Percentiles rank a stretch among this genome's conserved stretches.
Conservation (phyloP, 1,140 invertebrate genomes). For the Hyposmocoma kahamanoa region DNA sequence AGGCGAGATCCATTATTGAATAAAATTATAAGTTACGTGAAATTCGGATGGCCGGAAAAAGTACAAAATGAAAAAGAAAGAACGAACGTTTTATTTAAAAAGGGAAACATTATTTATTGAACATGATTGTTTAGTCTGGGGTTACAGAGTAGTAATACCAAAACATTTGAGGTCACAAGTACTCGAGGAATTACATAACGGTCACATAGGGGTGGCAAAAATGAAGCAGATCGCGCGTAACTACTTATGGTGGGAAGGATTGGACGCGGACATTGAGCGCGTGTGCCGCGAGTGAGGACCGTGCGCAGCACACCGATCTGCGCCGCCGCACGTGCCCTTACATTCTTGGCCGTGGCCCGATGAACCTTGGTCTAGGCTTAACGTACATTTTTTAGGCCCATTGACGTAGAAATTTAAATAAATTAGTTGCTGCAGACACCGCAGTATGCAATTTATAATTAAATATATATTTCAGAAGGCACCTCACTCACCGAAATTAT, state of each 20-base stretch:
- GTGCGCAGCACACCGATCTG: neutral
- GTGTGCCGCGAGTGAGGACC: neutral
- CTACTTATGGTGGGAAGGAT: constrained; percentile 57
- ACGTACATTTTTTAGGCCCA: constrained; percentile 34
- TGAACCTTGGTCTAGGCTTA: constrained; percentile 13
- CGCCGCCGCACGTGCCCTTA: neutral
- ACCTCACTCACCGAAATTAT: too few species aligned
- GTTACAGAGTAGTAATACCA: constrained; percentile 51
- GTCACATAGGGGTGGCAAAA: constrained; percentile 51
- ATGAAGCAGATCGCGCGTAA: constrained; percentile 56
- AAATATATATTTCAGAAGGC: too few species aligned
- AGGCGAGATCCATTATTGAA: constrained; percentile 6
- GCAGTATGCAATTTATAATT: too few species aligned
- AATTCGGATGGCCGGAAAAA: constrained; percentile 32
- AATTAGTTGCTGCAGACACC: constrained; percentile 26
- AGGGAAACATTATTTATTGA: constrained; percentile 37
- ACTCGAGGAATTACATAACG: constrained; percentile 42
- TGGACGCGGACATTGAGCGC: constrained; percentile 54
- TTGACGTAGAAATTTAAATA: constrained; percentile 22
- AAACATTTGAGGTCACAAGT: constrained; percentile 10
- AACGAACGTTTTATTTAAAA: constrained; percentile 35
- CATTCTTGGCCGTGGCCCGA: constrained; percentile 5
- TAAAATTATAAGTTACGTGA: constrained; percentile 11
- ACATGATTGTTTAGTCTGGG: constrained; percentile 24
- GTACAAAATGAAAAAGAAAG: constrained; percentile 35